phyloP scores from a whole-genome alignment of 1,140 invertebrate species.

The Sarcophaga peregrina region DNA sequence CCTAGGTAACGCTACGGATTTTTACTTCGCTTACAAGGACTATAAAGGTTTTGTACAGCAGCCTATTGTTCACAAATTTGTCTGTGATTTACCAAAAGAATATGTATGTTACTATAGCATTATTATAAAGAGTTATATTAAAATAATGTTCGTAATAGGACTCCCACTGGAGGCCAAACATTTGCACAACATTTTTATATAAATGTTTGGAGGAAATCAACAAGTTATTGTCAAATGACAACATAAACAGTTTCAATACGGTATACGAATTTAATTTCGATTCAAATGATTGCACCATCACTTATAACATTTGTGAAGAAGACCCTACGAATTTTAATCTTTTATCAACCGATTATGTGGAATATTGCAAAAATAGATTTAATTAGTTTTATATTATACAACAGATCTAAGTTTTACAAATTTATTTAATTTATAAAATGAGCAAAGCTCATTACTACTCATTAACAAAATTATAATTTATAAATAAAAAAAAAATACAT shows the following conservation, averaged over 20 bases:
- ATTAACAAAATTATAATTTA: no score
- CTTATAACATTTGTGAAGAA: neutral
- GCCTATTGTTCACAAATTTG: neutral
- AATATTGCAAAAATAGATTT: no score
- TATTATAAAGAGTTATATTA: no score
- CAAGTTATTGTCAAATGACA: neutral
- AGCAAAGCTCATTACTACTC: no score
- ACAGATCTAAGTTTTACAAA: no score
- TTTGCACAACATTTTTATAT: slow-evolving; percentile 20
- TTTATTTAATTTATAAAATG: no score
- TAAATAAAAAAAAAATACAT: no score
- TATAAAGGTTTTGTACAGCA: neutral
- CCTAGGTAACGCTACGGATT: neutral
- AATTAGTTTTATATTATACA: no score
- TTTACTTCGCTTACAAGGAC: slow-evolving; percentile 9
- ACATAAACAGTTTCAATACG: neutral
- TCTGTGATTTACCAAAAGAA: neutral
- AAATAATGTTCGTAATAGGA: neutral
- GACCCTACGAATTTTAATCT: no score
- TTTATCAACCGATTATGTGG: no score
- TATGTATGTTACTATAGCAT: no score
- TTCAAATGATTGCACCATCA: neutral
- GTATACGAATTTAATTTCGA: neutral
- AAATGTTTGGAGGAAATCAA: neutral
- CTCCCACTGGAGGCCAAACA: neutral